These are phyloP conservation scores for Folsomia candida DNA, from an alignment of 2,888 invertebrate species.

Conservation along the genomic window DNA sequence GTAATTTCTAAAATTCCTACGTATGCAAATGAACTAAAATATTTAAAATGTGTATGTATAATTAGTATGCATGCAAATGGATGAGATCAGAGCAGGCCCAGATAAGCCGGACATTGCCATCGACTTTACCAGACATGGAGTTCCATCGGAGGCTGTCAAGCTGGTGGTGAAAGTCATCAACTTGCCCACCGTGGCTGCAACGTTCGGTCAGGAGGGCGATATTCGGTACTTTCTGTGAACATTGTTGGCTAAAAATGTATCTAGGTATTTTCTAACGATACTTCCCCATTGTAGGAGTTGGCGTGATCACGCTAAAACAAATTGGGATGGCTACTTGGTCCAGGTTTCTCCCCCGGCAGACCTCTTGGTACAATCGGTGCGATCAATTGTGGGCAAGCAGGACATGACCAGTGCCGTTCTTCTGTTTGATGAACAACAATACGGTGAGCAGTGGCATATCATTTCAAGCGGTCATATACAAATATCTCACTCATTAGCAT, in stretches of 20 bases:
- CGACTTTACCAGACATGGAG: slow-evolving; percentile 77
- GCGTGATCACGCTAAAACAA: slow-evolving; percentile 69
- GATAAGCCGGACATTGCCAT: slow-evolving; percentile 53
- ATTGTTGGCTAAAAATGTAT: slow-evolving; percentile 26
- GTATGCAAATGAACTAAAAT: background rate
- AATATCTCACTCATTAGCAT: background rate
- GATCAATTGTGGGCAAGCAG: slow-evolving; percentile 75
- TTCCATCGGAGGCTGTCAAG: slow-evolving; percentile 80
- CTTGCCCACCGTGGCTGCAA: slow-evolving; percentile 78
- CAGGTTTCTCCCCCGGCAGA: slow-evolving; percentile 84
- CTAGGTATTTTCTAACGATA: background rate
- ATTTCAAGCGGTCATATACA: too few species aligned
- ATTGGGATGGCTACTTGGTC: slow-evolving; percentile 66
- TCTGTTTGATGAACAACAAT: slow-evolving; percentile 75
- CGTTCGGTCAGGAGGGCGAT: slow-evolving; percentile 81
- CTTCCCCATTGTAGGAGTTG: slow-evolving; percentile 61
- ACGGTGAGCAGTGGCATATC: slow-evolving; percentile 61
- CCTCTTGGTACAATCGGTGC: slow-evolving; percentile 75
- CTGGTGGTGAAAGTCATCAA: slow-evolving; percentile 76
- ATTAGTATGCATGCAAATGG: slow-evolving; percentile 71
- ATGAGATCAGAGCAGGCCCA: slow-evolving; percentile 61
- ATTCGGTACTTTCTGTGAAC: slow-evolving; percentile 54
- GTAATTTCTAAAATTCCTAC: too few species aligned
- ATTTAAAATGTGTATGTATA: background rate
- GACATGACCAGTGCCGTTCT: slow-evolving; percentile 90